phyloP scores from a whole-genome alignment of 2,113 vertebrate species.

The Anoura caudifer region DNA sequence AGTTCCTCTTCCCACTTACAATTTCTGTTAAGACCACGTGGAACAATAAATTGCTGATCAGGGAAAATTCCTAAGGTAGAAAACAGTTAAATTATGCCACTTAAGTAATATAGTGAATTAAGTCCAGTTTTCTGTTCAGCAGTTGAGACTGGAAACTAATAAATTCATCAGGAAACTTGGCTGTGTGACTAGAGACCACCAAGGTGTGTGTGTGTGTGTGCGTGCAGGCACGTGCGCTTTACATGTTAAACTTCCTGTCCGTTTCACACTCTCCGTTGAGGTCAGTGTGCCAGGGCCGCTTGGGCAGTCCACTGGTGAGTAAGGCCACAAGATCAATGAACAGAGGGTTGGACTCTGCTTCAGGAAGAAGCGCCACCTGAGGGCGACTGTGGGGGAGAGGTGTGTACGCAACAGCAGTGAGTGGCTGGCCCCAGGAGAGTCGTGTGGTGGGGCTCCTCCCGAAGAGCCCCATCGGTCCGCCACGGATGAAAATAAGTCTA shows the following conservation, averaged over 20 bases:
- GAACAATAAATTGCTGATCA: not conserved
- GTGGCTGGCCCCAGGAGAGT: not conserved
- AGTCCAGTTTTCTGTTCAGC: not conserved
- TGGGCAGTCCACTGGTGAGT: not conserved
- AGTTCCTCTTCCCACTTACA: not conserved
- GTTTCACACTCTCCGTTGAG: not conserved
- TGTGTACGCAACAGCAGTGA: not conserved
- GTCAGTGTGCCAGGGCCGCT: not conserved
- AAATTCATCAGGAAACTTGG: not conserved
- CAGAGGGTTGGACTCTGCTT: not conserved
- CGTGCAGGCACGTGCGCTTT: fast-evolving
- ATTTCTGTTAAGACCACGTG: not conserved
- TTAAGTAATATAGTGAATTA: not conserved
- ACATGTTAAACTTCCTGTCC: not conserved
- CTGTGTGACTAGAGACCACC: not conserved
- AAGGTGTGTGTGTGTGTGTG: not conserved
- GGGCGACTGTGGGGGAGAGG: not conserved
- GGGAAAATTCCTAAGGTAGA: not conserved
- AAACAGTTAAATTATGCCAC: not conserved
- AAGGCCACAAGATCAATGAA: not conserved
- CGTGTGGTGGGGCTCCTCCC: too few relatives aligned
- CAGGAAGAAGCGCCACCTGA: not conserved
- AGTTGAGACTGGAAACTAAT: not conserved
- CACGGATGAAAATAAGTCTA: too few relatives aligned
- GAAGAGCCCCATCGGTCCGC: too few relatives aligned